Base-by-base conservation (phyloP, 2,797 vertebrate species). In the Neostethus bicornis region DNA sequence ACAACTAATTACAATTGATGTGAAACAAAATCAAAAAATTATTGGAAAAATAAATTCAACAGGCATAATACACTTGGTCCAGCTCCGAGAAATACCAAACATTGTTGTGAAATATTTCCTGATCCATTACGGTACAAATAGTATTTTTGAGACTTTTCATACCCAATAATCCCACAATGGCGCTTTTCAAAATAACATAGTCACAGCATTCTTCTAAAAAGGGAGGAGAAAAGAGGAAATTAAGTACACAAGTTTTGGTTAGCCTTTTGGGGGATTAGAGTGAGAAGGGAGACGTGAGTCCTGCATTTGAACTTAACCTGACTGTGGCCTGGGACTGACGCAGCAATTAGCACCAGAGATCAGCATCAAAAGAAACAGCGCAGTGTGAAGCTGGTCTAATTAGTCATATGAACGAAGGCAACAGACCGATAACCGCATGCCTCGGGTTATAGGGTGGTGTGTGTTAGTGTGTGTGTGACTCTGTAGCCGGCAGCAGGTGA, bases 371-470 rank as follows among this genome's bases (percentile, higher is more conserved):
- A 94, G 94, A 93, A 94, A 91, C 87, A 85, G 91, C 93, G 32
- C 95, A 96, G 96, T 94, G 65, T 95, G 96, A 93, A 90, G 94
- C 87, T 93, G 73, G 87, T 92, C 93, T 98, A 96, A 98, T 98
- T 98, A 96, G 95, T 98, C 96, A 96, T 98, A 98, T 98, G 95
- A 97, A 94, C 93, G 3, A 91, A 93, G 92, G 83, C 80, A 76
- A 68, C 65, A 90, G 90, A 93, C 92, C 89, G 85, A 90, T 89
- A 82, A 87, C 87, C 81, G 86, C 89, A 93, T 90, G 91, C 92
- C 92, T 94, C 79, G 56, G 84, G 37, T 53, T 67, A 66, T n/a
- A 20, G 55, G 52, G 60, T 43, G 37, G 66, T 35, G 72, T 44
- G 58, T 45, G 66, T 29, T 51, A 46, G 62, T 49, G 64, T 52